Base-by-base conservation (phyloP, 2,797 vertebrate genomes). In the Aeoliscus strigatus region DNA sequence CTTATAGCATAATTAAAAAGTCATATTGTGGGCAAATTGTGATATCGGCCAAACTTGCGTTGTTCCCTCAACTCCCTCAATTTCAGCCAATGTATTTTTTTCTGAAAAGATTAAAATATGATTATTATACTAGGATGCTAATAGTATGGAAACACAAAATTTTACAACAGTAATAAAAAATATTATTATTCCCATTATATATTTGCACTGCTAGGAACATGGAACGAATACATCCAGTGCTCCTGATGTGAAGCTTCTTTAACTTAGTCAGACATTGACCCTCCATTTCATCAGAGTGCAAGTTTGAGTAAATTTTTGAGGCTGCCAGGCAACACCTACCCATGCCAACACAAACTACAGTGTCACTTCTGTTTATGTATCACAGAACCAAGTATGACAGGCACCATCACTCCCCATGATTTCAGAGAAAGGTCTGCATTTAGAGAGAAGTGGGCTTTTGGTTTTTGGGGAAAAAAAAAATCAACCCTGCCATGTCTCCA, bases 341-440 rank as follows among this genome's bases (percentile, higher is more conserved):
- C 1, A 8, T 16, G 73, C 78, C 75, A 76, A 81, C 41, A 61
- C 75, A 79, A 79, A 75, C 77, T 75, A 37, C 70, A 74, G 51
- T 27, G 45, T 68, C 51, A 39, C 60, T 39, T 48, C 58, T 77
- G 66, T 75, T 82, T 78, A 76, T 84, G 83, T 82, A 74, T 66
- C 73, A 72, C 66, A 79, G 55, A 83, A 80, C 81, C 64, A 66
- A 75, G 77, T 78, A 73, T 75, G 75, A 83, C 77, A 79, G 64
- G 73, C 76, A 62, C 66, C 73, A 78, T 73, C 70, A 63, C 73
- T 69, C 59, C 80, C 39, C 75, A 66, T 73, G 73, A 81, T 81
- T 67, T 75, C 26, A 32, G 11, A 65, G 54, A 70, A 67, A 66
- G 63, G 42, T n/a, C 61, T 56, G 56, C 70, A 72, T 84, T 83